Evolutionary conservation across 2,888 invertebrate genomes (phyloP), one percentile per base, ranked within the genome.

Genomic region (Orthonevra nobilis): DNA sequence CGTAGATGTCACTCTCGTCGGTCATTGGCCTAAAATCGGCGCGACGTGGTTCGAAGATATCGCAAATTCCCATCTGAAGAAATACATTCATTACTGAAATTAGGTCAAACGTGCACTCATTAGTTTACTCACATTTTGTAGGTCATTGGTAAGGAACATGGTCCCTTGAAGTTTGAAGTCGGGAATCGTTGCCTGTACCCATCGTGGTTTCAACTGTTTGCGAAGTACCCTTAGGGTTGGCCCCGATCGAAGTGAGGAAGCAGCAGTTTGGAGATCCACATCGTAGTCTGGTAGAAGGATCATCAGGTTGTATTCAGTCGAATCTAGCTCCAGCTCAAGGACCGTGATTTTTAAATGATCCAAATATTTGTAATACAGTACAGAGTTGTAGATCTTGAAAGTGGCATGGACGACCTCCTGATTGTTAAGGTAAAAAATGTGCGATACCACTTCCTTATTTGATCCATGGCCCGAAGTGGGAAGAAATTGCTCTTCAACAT

Each of bases 21-120:
- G 95, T 95, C 95, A 96, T 95, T 66, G 92, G 92, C 12, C 92
- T 91, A 85, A 96, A 93, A 89, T 96, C 94, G 2, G 93, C 93
- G 77, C 93, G 92, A 69, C 93, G 91, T 1, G 95, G 95, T 87
- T 96, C 95, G 86, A 96, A 96, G 42, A 95, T 93, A 85, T 94
- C 93, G 81, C 91, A 90, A 81, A 95, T 92, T 32, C 95, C 95
- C 83, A 96, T 87, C 95, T 96, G 88, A 54, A 86, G 87, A 84
- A 20, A 9, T n/a, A n/a, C n/a, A n/a, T n/a, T n/a, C n/a, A n/a
- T n/a, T 23, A 23, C 23, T 23, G 3, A 23, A 23, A 23, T 23
- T 3, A 23, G 23, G n/a, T n/a, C n/a, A n/a, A n/a, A n/a, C n/a
- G n/a, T n/a, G n/a, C n/a, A n/a, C n/a, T 23, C 23, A 23, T 23